Evolutionary conservation across 2,888 invertebrate species (phyloP), one percentile per base, ranked within the genome.

Genomic region (Catocala nupta): DNA sequence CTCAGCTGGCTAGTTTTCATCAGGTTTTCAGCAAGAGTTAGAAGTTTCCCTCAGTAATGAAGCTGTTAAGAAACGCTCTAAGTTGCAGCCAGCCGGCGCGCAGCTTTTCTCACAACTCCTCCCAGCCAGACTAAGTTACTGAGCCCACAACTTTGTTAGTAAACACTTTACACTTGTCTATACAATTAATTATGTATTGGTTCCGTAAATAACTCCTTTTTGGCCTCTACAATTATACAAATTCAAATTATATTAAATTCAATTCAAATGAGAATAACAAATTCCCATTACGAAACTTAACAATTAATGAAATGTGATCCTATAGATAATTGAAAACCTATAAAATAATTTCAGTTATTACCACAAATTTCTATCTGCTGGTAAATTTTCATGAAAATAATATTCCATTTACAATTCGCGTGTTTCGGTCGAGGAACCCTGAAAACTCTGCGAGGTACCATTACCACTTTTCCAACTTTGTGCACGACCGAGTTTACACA

Each of bases 41-140:
- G 65, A 76, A 83, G 76, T 84, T 82, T 76, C 61, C 68, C 66
- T 73, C 59, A 63, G 74, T 82, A 84, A 83, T 80, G 77, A 80
- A 84, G 78, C 80, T 77, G 79, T 80, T 79, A 73, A 78, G 70
- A 65, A 78, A 74, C 66, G 63, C 62, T 76, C 59, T 66, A 64
- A 78, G 77, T 75, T 70, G 60, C 72, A 62, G 55, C 71, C 61
- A 69, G 62, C 65, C 63, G 65, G 70, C 63, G 68, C 68, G 68
- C 66, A 61, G 73, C 56, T 50, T 65, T 59, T 67, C 57, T 55
- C 68, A 64, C 67, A 60, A 65, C 64, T 69, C 54, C 36, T 50
- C 16, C 10, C 47, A 12, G 44, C 49, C 48, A 12, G 68, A 63
- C 57, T 53, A 71, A 73, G 66, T 75, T 70, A 63, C 63, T 61